These are phyloP conservation scores for Heliconius ismenius DNA, from an alignment of 2,888 invertebrate species.

Conservation along the genomic window DNA sequence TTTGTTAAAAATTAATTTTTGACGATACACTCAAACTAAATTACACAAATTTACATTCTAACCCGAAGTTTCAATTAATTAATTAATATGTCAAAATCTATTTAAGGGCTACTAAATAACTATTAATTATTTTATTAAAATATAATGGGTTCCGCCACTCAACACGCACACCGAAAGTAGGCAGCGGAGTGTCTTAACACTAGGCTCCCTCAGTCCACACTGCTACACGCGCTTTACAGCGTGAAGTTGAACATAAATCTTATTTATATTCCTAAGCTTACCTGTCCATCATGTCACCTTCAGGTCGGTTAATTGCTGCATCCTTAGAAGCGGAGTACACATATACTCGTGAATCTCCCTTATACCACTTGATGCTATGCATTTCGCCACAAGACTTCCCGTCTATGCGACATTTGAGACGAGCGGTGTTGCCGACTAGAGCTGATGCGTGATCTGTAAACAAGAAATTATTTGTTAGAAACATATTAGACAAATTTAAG, in stretches of 20 bases:
- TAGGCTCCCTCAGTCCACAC: no score
- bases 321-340: slow-evolving; percentile 87
- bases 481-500: neutral
- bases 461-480: slow-evolving; percentile 5
- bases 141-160: neutral
- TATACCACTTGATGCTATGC: slow-evolving; percentile 93
- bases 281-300: slow-evolving; percentile 87
- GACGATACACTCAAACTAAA: no score
- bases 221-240: no score
- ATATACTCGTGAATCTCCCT: slow-evolving; percentile 86
- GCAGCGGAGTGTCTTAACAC: neutral
- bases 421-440: slow-evolving; percentile 85
- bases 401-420: slow-evolving; percentile 87
- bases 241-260: neutral
- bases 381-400: slow-evolving; percentile 87
- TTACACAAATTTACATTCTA: no score
- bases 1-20: no score
- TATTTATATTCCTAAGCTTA: slow-evolving; percentile 60
- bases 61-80: no score
- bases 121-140: no score
- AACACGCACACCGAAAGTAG: neutral
- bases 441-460: slow-evolving; percentile 83
- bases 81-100: no score
- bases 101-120: no score
- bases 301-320: slow-evolving; percentile 84